A percentile compares a stretch with the other conserved stretches of the same genome.
phyloP scores from a whole-genome alignment of 2,113 vertebrate species.

The Perccottus glenii region DNA sequence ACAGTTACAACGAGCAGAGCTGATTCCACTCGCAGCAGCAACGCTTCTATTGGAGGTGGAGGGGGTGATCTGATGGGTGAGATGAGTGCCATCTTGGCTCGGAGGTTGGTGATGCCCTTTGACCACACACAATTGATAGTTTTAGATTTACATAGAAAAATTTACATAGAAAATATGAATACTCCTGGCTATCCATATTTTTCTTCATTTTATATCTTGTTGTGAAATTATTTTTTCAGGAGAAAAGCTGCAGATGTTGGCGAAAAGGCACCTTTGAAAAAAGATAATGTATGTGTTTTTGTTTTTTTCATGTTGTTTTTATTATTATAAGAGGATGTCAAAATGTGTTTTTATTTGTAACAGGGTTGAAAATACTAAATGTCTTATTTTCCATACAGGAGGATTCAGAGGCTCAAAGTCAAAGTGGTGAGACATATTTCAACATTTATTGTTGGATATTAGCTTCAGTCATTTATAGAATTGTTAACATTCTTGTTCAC shows the following conservation, averaged over 20 bases:
- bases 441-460: constrained; percentile 10
- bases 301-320: not conserved
- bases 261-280: constrained; percentile 79
- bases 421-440: constrained; percentile 72
- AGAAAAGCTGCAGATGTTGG: constrained; percentile 86
- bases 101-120: constrained; percentile 79
- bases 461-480: not conserved
- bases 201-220: no score
- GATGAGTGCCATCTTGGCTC: constrained; percentile 91
- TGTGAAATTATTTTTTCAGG: constrained; percentile 59
- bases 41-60: constrained; percentile 71
- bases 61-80: constrained; percentile 85
- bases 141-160: not conserved
- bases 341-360: not conserved
- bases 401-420: constrained; percentile 80
- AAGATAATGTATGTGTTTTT: constrained; percentile 77
- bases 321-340: not conserved
- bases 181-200: not conserved
- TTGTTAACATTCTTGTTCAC: constrained; percentile 14
- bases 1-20: constrained; percentile 63
- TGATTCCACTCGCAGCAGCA: constrained; percentile 79
- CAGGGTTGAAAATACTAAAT: constrained; percentile 1
- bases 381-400: constrained; percentile 74
- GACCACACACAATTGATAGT: not conserved
- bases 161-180: not conserved